A percentile compares a stretch with the other conserved stretches of the same genome.
Conservation (phyloP, 2,113 vertebrate genomes). For the Pomatostomus ruficeps region DNA sequence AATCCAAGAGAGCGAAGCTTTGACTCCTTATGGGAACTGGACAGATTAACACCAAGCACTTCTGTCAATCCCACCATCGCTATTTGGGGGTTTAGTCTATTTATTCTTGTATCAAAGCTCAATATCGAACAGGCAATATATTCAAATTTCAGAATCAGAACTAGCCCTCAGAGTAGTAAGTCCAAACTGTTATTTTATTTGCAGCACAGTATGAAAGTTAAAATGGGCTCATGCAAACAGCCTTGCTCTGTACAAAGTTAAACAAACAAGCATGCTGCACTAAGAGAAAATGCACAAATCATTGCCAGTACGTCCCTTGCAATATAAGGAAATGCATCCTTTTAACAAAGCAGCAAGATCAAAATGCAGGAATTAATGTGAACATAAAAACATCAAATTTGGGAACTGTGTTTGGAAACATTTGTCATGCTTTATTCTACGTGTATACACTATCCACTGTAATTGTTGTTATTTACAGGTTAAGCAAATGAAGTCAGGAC, state of each 20-base stretch:
- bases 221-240: not conserved
- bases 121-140: not conserved
- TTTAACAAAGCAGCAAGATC: not conserved
- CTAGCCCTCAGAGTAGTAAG: not conserved
- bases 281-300: not conserved
- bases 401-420: not conserved
- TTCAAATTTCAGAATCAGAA: not conserved
- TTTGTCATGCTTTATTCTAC: not conserved
- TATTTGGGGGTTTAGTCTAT: not conserved
- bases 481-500: slow-evolving; percentile 27
- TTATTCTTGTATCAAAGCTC: not conserved
- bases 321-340: not conserved
- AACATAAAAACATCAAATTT: not conserved
- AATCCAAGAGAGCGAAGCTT: not conserved
- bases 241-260: not conserved
- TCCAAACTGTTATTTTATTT: not conserved
- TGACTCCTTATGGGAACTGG: not conserved
- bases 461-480: not conserved
- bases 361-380: not conserved
- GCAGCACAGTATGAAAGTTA: not conserved
- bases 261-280: not conserved
- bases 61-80: not conserved
- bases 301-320: not conserved
- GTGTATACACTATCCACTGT: not conserved
- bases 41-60: not conserved